Evolutionary conservation across 2,113 vertebrate species (phyloP).

Genomic region (Aviceda subcristata): DNA sequence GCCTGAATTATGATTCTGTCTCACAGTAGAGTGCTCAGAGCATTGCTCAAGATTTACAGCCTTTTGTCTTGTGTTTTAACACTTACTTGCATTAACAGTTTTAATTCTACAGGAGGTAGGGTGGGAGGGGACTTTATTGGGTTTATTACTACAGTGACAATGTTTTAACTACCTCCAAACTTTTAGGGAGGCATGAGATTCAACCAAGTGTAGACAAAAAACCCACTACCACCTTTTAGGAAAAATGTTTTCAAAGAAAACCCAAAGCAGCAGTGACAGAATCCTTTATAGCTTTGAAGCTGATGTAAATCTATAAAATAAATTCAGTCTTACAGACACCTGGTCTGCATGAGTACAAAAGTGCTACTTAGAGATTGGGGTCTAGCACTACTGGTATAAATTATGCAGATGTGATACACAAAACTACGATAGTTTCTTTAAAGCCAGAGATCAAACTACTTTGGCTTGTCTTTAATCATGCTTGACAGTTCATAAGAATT

Average conservation of each 20-base stretch:
- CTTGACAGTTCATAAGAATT: constrained; percentile 16
- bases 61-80: neutral
- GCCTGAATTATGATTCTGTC: neutral
- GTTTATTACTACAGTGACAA: neutral
- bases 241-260: neutral
- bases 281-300: neutral
- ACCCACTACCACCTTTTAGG: neutral
- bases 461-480: constrained; percentile 16
- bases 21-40: neutral
- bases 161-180: neutral
- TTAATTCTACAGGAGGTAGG: neutral
- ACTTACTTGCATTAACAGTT: neutral
- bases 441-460: constrained; percentile 26
- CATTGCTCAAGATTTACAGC: neutral
- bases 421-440: neutral
- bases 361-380: neutral
- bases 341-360: neutral
- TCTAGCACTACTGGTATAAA: constrained; percentile 3
- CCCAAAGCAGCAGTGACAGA: neutral
- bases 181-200: neutral
- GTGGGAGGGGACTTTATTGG: neutral
- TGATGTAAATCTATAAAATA: neutral
- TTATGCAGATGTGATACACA: constrained; percentile 14
- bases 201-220: neutral
- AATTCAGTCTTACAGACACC: neutral